Evolutionary conservation across 2,113 vertebrate genomes (phyloP).

Genomic region (Oxyruncus cristatus): DNA sequence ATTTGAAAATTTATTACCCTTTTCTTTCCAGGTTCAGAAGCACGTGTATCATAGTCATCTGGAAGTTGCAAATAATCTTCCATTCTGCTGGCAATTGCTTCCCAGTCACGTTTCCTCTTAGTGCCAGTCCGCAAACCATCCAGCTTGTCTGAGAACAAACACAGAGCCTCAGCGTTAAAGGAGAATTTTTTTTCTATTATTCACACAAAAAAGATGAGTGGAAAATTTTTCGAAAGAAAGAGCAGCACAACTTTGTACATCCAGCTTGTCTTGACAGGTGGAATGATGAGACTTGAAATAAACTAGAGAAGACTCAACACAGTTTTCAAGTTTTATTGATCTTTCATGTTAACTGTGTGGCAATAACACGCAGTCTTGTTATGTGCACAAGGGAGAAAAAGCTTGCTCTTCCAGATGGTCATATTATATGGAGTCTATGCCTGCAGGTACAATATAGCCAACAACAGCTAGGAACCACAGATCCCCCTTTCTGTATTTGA

Average conservation of each 20-base stretch:
- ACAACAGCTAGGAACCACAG: not conserved
- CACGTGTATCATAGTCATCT: conserved; percentile 94
- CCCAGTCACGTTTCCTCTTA: conserved; percentile 92
- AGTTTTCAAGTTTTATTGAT: conserved; percentile 59
- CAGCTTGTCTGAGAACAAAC: conserved; percentile 91
- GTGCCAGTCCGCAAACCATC: conserved; percentile 90
- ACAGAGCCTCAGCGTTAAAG: conserved; percentile 74
- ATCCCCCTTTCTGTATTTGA: conserved; percentile 5
- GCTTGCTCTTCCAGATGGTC: not conserved
- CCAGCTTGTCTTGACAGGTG: conserved; percentile 54
- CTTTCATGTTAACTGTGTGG: conserved; percentile 7
- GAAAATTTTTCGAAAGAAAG: conserved; percentile 47
- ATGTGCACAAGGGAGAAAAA: conserved; percentile 15
- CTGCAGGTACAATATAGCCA: conserved; percentile 27
- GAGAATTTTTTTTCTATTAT: not conserved
- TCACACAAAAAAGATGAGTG: conserved; percentile 60
- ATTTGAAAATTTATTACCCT: conserved; percentile 78
- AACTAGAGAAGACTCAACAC: conserved; percentile 53
- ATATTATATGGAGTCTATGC: not conserved
- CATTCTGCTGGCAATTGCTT: conserved; percentile 84
- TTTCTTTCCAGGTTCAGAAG: conserved; percentile 96
- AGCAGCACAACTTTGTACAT: conserved; percentile 52
- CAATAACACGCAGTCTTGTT: not conserved
- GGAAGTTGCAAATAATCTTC: conserved; percentile 98
- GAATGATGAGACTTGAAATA: conserved; percentile 38